phyloP scores from a whole-genome alignment of 2,888 invertebrate genomes.

The Folsomia candida region DNA sequence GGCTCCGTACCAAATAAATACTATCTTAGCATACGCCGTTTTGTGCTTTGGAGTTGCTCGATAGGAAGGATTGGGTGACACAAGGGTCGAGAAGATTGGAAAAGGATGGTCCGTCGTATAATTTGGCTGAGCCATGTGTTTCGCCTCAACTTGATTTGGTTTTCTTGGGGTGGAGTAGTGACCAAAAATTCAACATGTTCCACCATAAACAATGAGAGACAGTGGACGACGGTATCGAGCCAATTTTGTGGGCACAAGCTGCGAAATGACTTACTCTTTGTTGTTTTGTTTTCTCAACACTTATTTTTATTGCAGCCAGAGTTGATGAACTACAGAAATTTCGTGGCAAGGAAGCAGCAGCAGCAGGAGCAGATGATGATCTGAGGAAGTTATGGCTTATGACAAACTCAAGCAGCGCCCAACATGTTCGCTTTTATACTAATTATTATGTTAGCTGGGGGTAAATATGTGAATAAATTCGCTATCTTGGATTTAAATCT shows the following conservation, averaged over 20 bases:
- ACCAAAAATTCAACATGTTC: not conserved
- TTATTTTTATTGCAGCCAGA: too few species aligned
- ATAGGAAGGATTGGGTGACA: not conserved
- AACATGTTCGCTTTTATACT: too few species aligned
- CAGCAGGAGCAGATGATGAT: too few species aligned
- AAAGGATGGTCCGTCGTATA: not conserved
- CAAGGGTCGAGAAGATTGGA: not conserved
- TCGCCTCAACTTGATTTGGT: not conserved
- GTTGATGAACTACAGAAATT: too few species aligned
- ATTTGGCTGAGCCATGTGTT: not conserved
- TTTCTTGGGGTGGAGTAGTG: not conserved
- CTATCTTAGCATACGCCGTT: too few species aligned
- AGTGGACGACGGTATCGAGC: not conserved
- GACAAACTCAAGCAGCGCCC: too few species aligned
- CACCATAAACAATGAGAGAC: not conserved
- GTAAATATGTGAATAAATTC: slow-evolving; percentile 1
- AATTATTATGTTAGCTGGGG: not conserved
- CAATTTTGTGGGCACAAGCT: not conserved
- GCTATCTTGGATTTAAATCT: not conserved
- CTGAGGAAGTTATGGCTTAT: too few species aligned
- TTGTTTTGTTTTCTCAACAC: too few species aligned
- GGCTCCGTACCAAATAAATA: too few species aligned
- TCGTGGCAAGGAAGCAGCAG: too few species aligned
- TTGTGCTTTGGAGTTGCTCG: too few species aligned
- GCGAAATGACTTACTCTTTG: not conserved